Evolutionary conservation across 2,797 vertebrate species (phyloP), one percentile per base, ranked within the genome.

Genomic region (Fundulus diaphanus): DNA sequence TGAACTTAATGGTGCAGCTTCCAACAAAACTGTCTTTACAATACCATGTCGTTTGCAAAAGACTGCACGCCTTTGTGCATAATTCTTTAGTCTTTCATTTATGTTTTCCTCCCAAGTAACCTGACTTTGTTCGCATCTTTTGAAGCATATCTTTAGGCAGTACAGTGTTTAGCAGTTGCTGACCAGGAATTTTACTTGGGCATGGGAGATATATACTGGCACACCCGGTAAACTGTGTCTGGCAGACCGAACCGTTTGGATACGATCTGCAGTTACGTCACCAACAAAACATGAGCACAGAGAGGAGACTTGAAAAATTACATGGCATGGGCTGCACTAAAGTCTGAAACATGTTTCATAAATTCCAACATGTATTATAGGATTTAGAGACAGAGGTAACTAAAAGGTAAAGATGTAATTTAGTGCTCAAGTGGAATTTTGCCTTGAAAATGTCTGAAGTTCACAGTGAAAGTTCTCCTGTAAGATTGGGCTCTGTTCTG

Each of bases 381-480:
- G 9, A n/a, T n/a, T n/a, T 40, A 65, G 33, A 65, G 9, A 2
- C 61, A 65, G 5, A 40, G 22, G 61, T 40, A 40, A 63, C 5
- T 40, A 7, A 40, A 40, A 63, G 11, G 5, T 12, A 27, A 42
- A 16, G 37, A 44, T 42, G 13, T 42, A 16, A 66, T 27, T 66
- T 8, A n/a, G 24, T 40, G 63, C 24, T 6, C 24, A 16, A 42
- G 16, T 7, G 63, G 24, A 13, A 66, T 66, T 66, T 66, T 42
- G 63, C 42, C 24, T 27, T 42, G 37, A 66, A 66, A 66, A 66
- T 44, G 40, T 66, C 24, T 66, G n/a, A n/a, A 63, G 20, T 63
- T 37, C 59, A 16, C 13, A 44, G 15, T 13, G 24, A 42, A 27
- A 24, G 13, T 44, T 66, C 24, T 27, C 24, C 24, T 42, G 22